Base-by-base conservation (phyloP, 2,797 vertebrate genomes). In the Acanthurus leucopareius region DNA sequence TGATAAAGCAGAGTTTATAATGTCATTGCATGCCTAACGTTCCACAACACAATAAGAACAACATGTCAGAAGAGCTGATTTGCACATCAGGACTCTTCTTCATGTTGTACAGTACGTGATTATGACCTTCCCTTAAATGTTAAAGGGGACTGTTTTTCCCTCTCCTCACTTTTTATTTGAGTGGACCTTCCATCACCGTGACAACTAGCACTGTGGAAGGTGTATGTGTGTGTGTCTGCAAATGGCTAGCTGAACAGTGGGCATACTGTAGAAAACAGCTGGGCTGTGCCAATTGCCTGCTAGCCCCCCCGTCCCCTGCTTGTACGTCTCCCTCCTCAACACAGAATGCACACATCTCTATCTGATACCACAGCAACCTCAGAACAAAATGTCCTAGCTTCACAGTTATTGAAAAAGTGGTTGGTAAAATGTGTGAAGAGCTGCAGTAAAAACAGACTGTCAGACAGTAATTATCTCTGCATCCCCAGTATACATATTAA, bases 201-300 rank as follows among this genome's bases (percentile, higher is more conserved):
- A 89, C 77, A 89, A 92, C 79, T 61, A 63, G 73, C 86, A 89
- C 78, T 35, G 48, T n/a, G 69, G 22, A 79, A 71, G 66, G 52
- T 67, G 64, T 68, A 67, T 25, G 25, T 25, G 25, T 25, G 25
- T 54, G 75, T 45, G 53, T 67, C 38, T 74, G 66, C 28, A 84
- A 85, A 86, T 65, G 70, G 61, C 22, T 42, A 64, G 77, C 61
- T n/a, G 76, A 91, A 76, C 77, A 72, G 53, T 79, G 58, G 48
- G 66, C 66, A 87, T 70, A 76, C 73, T 87, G 84, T 77, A 80
- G 76, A 83, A 85, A 85, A 80, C 86, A 89, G 88, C 77, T 86
- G 85, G 75, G 72, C 68, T 85, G 66, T 84, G 86, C 80, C 78
- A 91, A 73, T 66, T 54, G 69, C 65, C 73, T 64, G 40, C 38